Conservation (phyloP, 1,140 invertebrate species). For the Artemia franciscana region DNA sequence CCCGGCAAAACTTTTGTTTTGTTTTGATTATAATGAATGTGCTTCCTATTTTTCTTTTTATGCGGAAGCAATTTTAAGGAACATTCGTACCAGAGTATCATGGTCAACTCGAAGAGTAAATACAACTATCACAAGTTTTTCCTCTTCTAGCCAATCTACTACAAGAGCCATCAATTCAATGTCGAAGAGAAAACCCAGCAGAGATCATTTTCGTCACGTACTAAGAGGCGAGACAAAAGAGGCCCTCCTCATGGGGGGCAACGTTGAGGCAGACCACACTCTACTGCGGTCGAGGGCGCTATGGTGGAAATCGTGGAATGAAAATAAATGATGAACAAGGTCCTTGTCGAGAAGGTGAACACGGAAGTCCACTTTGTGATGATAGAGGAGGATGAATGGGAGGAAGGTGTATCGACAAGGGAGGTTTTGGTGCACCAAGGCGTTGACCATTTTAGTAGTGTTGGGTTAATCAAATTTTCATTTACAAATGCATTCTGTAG, state of each 20-base stretch:
- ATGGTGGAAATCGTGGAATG: not conserved
- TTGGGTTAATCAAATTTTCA: not conserved
- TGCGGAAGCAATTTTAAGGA: too few relatives aligned
- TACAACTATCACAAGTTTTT: not conserved
- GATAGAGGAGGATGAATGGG: not conserved
- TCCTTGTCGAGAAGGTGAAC: not conserved
- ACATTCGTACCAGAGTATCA: too few relatives aligned
- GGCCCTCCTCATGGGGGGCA: not conserved
- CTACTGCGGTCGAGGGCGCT: not conserved
- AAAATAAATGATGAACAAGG: not conserved
- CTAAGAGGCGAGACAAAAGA: not conserved
- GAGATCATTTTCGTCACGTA: not conserved
- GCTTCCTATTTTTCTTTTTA: not conserved
- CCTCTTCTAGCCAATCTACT: not conserved
- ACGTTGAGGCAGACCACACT: not conserved
- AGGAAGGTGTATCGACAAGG: not conserved
- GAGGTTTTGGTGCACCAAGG: not conserved
- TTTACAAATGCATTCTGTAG: too few relatives aligned
- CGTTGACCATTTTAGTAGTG: not conserved
- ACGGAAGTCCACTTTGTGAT: not conserved
- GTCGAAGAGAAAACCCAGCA: not conserved
- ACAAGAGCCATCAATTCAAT: not conserved
- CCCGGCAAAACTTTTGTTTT: not conserved
- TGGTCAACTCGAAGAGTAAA: too few relatives aligned
- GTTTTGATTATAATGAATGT: not conserved